Evolutionary conservation across 2,113 vertebrate species (phyloP).

Genomic region (Prunella fulvescens): DNA sequence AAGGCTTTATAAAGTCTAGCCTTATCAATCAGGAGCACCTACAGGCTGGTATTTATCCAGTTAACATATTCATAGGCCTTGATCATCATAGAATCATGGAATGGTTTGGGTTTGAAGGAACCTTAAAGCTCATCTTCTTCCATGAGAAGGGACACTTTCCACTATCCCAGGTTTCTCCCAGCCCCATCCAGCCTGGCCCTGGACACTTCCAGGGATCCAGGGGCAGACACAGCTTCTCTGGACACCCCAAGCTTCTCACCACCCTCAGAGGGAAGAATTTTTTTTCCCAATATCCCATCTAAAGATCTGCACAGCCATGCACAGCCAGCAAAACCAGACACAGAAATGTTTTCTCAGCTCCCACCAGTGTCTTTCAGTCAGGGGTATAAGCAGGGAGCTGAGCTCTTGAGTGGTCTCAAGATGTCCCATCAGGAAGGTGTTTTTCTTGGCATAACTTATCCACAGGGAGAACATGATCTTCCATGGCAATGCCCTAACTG

Average conservation of each 20-base stretch:
- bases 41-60: background rate
- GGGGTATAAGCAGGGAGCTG: background rate
- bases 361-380: background rate
- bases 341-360: background rate
- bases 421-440: background rate
- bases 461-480: background rate
- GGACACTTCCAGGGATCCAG: background rate
- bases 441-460: background rate
- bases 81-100: too few species aligned
- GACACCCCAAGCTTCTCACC: background rate
- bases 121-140: background rate
- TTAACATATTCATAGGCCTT: background rate
- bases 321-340: background rate
- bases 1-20: too few species aligned
- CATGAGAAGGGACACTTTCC: background rate
- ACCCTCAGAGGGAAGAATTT: background rate
- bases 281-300: background rate
- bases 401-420: background rate
- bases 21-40: too few species aligned
- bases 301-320: background rate
- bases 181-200: fast-evolving
- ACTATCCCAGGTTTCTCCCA: background rate
- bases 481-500: background rate
- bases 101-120: background rate
- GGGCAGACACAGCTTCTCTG: background rate